Base-by-base conservation (phyloP, 2,888 invertebrate species). In the Rotaria magnacalcarata region DNA sequence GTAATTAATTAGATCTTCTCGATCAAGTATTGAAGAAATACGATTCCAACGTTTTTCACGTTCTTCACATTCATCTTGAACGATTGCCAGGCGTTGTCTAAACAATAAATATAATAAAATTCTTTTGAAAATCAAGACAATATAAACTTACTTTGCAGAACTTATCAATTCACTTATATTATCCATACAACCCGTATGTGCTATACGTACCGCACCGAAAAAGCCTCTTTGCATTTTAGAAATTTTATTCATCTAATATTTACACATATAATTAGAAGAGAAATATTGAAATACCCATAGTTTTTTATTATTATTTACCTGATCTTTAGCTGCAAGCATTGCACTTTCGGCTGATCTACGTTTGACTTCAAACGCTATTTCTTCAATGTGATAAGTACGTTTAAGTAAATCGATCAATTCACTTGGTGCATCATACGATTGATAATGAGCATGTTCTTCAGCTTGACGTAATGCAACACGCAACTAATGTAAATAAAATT, bases 181-280 rank as follows among this genome's bases (percentile, higher is more conserved):
- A 34, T 86, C 86, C 34, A 86, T 60, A 27, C 58, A 58, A 50
- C 85, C 85, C 2, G 86, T 85, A 84, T 86, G 86, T 75, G 86
- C 85, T n/a, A 86, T 86, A 85, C 85, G 85, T 5, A 86, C 54
- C 27, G 86, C 86, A 58, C 86, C 86, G 2, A 86, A 80, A 10
- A 86, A 50, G 7, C 86, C 86, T 41, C 56, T 75, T 52, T 86
- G 85, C 34, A 80, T 75, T 43, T 86, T 86, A 11, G 86, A 86
- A 27, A 86, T 85, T 50, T 86, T 85, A 60, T 58, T 86, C 50
- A 86, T 41, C 54, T 80, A 47, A n/a, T 5, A 47, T 80, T 16
- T 5, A 47, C 5, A 24, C 4, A 7, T 11, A 80, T 10, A 43
- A 80, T 5, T 47, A 10, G 0, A 47, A 80, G 8, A n/a, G 47